Conservation (phyloP, 2,888 invertebrate species). For the Drosophila hawaiiensis region DNA sequence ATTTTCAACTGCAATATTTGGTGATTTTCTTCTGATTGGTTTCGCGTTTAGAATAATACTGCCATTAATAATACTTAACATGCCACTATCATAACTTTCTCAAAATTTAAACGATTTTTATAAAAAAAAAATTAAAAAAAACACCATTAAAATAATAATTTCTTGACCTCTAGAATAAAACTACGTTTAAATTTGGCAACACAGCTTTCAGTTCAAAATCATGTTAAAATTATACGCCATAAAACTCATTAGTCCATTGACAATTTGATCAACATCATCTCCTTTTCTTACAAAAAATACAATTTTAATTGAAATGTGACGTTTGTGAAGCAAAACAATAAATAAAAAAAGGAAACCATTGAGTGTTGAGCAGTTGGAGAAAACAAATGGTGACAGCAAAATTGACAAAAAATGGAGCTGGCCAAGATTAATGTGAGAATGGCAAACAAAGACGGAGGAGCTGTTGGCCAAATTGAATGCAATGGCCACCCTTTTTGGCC, state of each 20-base stretch:
- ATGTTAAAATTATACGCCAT: neutral
- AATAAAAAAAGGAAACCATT: neutral
- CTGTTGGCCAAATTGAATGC: slow-evolving; percentile 33
- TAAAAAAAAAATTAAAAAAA: neutral
- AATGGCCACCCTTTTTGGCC: slow-evolving; percentile 51
- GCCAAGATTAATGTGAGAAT: slow-evolving; percentile 70
- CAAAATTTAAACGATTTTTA: neutral
- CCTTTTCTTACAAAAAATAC: neutral
- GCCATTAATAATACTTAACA: neutral
- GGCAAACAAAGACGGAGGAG: slow-evolving; percentile 8
- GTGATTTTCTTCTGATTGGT: too few relatives aligned
- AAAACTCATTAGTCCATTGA: neutral
- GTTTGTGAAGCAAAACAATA: neutral
- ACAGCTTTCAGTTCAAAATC: neutral
- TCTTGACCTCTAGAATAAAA: too few relatives aligned
- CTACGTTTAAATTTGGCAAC: neutral
- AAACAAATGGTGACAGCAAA: slow-evolving; percentile 16
- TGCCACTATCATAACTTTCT: neutral
- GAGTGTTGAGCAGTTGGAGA: slow-evolving; percentile 1
- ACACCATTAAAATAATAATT: too few relatives aligned
- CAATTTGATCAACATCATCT: neutral
- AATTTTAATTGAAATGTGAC: slow-evolving; percentile 8
- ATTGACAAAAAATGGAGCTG: slow-evolving; percentile 40
- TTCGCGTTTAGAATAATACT: too few relatives aligned
- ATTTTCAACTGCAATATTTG: too few relatives aligned